Evolutionary conservation across 2,888 invertebrate genomes (phyloP).

Genomic region (Sclerodermus sp.): DNA sequence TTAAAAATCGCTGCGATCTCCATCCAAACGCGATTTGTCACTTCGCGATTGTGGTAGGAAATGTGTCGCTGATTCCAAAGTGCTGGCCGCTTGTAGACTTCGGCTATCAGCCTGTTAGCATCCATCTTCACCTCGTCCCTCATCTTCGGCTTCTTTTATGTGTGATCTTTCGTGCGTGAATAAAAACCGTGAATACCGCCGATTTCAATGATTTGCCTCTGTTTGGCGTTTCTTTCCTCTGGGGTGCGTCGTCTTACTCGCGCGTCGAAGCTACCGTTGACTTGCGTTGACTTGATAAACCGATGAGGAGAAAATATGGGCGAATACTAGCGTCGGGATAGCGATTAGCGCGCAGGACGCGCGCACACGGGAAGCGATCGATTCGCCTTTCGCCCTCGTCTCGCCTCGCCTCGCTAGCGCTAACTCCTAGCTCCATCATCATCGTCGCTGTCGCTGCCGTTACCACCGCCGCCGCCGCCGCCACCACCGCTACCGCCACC

Average conservation of each 20-base stretch:
- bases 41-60: slow-evolving; percentile 56
- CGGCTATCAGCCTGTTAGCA: slow-evolving; percentile 53
- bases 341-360: slow-evolving; percentile 53
- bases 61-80: slow-evolving; percentile 56
- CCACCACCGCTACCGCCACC: too few relatives aligned
- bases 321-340: slow-evolving; percentile 50
- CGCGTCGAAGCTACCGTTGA: too few relatives aligned
- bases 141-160: slow-evolving; percentile 24
- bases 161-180: too few relatives aligned
- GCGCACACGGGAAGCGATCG: slow-evolving; percentile 43
- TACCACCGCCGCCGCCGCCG: too few relatives aligned
- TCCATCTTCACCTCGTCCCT: slow-evolving; percentile 52
- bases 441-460: too few relatives aligned
- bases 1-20: slow-evolving; percentile 53
- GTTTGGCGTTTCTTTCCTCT: too few relatives aligned
- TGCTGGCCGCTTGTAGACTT: slow-evolving; percentile 53
- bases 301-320: slow-evolving; percentile 32
- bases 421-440: slow-evolving; percentile 21
- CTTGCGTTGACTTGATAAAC: too few relatives aligned
- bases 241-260: too few relatives aligned
- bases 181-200: too few relatives aligned
- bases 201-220: too few relatives aligned
- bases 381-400: slow-evolving; percentile 48
- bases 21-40: slow-evolving; percentile 55
- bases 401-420: slow-evolving; percentile 44